These are phyloP conservation scores for Eretmochelys imbricata DNA, from an alignment of 2,113 vertebrate species.

Conservation along the genomic window DNA sequence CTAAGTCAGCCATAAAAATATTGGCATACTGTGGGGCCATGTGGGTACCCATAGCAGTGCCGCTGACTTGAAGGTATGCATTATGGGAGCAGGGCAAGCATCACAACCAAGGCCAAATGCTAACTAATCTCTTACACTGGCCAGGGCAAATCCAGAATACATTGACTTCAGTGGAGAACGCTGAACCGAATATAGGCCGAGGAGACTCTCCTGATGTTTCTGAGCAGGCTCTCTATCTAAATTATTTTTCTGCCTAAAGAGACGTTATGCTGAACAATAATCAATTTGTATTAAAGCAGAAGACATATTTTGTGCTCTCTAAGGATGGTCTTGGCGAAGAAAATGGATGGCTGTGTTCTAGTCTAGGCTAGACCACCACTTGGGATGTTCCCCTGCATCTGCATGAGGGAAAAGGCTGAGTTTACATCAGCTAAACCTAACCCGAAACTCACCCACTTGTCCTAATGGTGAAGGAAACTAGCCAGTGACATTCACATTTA, in stretches of 20 bases:
- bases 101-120: background rate
- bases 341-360: background rate
- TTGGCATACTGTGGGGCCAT: too few species aligned
- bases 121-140: too few species aligned
- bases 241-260: background rate
- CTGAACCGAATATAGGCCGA: background rate
- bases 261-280: background rate
- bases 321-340: background rate
- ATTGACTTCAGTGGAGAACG: background rate
- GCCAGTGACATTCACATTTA: too few species aligned
- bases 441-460: background rate
- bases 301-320: background rate
- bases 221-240: background rate
- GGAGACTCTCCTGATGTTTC: background rate
- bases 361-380: background rate
- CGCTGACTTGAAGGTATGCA: background rate
- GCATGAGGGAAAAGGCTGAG: background rate
- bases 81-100: background rate
- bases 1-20: too few species aligned
- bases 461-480: background rate
- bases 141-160: background rate
- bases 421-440: background rate
- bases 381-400: background rate
- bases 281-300: background rate
- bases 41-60: too few species aligned